Percentiles rank a stretch among this genome's conserved stretches.
These are phyloP conservation scores for Neuroterus valhalla DNA, from an alignment of 1,140 invertebrate species.

Conservation along the genomic window DNA sequence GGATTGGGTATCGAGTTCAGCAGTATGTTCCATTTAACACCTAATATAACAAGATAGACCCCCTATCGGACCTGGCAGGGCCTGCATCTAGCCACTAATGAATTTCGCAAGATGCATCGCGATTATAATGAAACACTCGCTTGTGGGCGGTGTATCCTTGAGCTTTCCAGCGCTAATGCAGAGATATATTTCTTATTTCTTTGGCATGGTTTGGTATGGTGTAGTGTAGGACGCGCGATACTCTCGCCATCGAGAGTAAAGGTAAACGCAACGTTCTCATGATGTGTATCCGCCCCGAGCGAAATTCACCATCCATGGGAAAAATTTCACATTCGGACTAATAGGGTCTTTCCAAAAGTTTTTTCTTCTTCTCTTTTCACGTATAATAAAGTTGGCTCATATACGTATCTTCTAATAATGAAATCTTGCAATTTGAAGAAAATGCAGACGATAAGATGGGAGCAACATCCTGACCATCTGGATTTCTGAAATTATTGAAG, in stretches of 20 bases:
- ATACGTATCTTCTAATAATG: too few relatives aligned
- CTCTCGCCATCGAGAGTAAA: neutral
- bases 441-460: too few relatives aligned
- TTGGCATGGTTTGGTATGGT: neutral
- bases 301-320: constrained; percentile 17
- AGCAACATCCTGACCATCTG: too few relatives aligned
- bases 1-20: neutral
- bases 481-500: too few relatives aligned
- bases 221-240: constrained; percentile 18
- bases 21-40: too few relatives aligned
- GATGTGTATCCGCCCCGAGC: constrained; percentile 6
- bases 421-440: too few relatives aligned
- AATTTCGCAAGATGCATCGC: constrained; percentile 26
- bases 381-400: too few relatives aligned
- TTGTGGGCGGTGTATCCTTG: constrained; percentile 26
- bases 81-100: neutral
- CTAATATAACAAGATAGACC: too few relatives aligned
- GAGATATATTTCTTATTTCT: neutral
- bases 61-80: too few relatives aligned
- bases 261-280: constrained; percentile 16
- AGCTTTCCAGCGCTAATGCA: constrained; percentile 21
- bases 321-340: neutral
- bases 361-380: too few relatives aligned
- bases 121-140: neutral
- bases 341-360: neutral